Percentiles rank a stretch among this genome's conserved stretches.
Evolutionary conservation across 2,113 vertebrate species (phyloP).

Genomic region (Anhinga rufa): DNA sequence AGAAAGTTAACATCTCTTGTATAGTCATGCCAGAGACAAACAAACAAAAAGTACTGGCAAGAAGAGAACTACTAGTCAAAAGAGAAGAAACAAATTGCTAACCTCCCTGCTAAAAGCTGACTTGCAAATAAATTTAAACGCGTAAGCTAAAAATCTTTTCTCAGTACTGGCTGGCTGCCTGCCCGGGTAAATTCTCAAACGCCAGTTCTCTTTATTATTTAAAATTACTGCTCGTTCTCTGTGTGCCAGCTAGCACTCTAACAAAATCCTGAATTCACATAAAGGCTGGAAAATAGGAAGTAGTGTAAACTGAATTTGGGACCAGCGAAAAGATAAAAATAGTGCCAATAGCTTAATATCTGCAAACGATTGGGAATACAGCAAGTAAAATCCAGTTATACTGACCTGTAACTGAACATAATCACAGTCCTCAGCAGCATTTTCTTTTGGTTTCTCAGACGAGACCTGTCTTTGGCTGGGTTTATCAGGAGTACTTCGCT

Average conservation of each 20-base stretch:
- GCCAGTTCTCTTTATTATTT: not conserved
- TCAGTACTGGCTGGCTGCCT: not conserved
- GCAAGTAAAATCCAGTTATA: not conserved
- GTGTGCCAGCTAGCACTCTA: not conserved
- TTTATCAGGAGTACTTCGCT: not conserved
- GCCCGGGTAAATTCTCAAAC: not conserved
- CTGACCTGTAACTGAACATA: conserved; percentile 81
- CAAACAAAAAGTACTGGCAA: not conserved
- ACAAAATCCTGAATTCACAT: not conserved
- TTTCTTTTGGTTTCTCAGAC: not conserved
- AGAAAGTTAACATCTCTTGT: not conserved
- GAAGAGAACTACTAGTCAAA: not conserved
- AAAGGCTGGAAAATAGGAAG: not conserved
- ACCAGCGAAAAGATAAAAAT: not conserved
- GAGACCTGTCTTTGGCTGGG: not conserved
- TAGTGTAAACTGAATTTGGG: not conserved
- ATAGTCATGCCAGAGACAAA: not conserved
- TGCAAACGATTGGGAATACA: not conserved
- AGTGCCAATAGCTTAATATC: not conserved
- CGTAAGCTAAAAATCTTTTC: not conserved
- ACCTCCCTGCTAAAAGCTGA: not conserved
- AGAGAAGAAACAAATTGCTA: not conserved
- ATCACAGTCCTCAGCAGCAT: conserved; percentile 63
- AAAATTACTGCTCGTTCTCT: not conserved
- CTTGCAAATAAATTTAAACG: not conserved